Evolutionary conservation across 2,888 invertebrate genomes (phyloP).

Genomic region (Drosophila infuscata): DNA sequence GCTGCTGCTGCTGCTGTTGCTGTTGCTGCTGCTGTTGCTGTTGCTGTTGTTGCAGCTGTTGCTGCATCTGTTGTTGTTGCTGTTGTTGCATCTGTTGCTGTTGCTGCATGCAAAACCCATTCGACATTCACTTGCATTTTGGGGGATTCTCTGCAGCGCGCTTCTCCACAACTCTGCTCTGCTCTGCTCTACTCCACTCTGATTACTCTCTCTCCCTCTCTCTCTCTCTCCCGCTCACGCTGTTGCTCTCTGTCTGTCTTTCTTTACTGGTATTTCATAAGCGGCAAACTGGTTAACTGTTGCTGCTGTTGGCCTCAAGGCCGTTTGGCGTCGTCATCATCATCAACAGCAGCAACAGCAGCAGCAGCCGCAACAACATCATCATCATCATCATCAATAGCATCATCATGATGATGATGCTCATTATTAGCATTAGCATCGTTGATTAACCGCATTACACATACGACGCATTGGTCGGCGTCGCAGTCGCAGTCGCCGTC

Average conservation of each 20-base stretch:
- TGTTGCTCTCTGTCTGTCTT: conserved; percentile 30
- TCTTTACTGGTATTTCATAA: conserved; percentile 69
- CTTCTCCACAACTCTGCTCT: conserved; percentile 9
- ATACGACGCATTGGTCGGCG: conserved; percentile 67
- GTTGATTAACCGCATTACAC: conserved; percentile 79
- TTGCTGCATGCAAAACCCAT: conserved; percentile 43
- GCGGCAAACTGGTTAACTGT: conserved; percentile 66
- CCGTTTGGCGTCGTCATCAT: conserved; percentile 54
- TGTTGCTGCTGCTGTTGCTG: background rate
- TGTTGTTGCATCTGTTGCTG: background rate
- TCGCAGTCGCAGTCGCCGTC: conserved; percentile 47
- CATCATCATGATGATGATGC: conserved; percentile 23
- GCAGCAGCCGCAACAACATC: conserved; percentile 17
- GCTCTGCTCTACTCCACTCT: conserved; percentile 21
- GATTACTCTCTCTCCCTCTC: conserved; percentile 7
- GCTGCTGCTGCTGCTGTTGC: background rate
- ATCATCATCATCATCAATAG: conserved; percentile 19
- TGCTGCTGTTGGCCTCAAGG: conserved; percentile 74
- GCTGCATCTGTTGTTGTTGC: background rate
- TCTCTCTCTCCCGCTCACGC: conserved; percentile 4
- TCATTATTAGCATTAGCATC: conserved; percentile 35
- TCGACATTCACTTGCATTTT: conserved; percentile 77
- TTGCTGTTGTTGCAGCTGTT: background rate
- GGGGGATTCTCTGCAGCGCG: conserved; percentile 60
- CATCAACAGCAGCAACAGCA: conserved; percentile 23